Evolutionary conservation across 2,113 vertebrate species (phyloP), one percentile per base, ranked within the genome.

Genomic region (Gopherus flavomarginatus): DNA sequence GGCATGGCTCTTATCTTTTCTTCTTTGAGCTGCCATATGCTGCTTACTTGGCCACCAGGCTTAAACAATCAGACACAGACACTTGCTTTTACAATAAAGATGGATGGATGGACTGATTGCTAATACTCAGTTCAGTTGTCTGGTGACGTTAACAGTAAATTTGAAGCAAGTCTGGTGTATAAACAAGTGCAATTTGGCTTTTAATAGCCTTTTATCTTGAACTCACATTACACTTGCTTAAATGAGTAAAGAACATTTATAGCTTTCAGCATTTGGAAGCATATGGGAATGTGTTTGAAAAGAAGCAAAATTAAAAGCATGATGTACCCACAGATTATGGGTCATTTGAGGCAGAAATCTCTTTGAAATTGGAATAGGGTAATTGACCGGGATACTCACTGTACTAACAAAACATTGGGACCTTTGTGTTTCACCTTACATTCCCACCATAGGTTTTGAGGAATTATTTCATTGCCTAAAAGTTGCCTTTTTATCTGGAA

Each of bases 91-190:
- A 13, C 11, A 21, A 16, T 50, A 42, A 59, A 81, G 31, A 93
- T 47, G 81, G 27, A 26, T 84, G 12, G 95, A 53, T 14, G 22
- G 26, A 62, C 1, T 53, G 62, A n/a, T 35, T n/a, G 65, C 16
- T n/a, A 69, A 6, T 93, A 85, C 26, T 0, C 0, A 31, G 17
- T 69, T 35, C 17, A n/a, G 11, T 81, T 79, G 87, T 75, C 26
- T 62, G 13, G 57, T 85, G 0, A 0, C 29, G 2, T 5, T 85
- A 31, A 27, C 49, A 86, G 1, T 65, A 54, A 86, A 26, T 78
- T 80, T 81, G 62, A 50, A 49, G 62, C 2, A 59, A 47, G 53
- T 75, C 85, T 78, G 50, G 38, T 57, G 35, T 75, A 27, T 27
- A 8, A 87, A 31, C 22, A 2, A 62, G 26, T 92, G 10, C 11